Conservation (phyloP, 2,888 invertebrate species). For the Gymnoscelis rufifasciata region DNA sequence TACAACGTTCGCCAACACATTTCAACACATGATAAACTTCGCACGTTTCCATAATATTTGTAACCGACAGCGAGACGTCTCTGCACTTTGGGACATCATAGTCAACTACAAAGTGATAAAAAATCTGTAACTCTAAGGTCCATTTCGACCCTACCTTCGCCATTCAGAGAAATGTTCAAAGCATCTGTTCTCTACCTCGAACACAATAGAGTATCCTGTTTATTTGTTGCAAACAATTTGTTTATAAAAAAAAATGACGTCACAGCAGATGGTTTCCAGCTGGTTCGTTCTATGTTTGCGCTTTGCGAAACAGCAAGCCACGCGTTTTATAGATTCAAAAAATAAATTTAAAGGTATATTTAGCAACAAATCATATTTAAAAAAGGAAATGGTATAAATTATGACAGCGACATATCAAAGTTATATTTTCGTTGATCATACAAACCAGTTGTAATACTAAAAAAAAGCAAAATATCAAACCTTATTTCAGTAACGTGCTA, state of each 20-base stretch:
- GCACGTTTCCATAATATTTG: background rate
- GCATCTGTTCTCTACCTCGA: constrained; percentile 10
- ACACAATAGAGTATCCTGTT: constrained; percentile 19
- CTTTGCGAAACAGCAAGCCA: constrained; percentile 1
- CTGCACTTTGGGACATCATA: background rate
- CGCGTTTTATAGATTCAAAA: background rate
- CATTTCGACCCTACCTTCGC: constrained; percentile 7
- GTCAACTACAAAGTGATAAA: background rate
- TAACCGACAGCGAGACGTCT: background rate
- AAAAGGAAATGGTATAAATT: too few relatives aligned
- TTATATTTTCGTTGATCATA: too few relatives aligned
- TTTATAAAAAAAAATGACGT: constrained; percentile 17
- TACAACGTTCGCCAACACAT: constrained; percentile 2
- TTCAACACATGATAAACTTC: background rate
- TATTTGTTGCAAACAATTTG: constrained; percentile 15
- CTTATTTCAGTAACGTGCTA: too few relatives aligned
- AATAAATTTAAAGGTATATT: too few relatives aligned
- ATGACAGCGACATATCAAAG: too few relatives aligned
- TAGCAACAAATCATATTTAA: too few relatives aligned
- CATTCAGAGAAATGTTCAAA: constrained; percentile 8
- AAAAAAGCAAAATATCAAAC: too few relatives aligned
- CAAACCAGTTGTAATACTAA: too few relatives aligned
- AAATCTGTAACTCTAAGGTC: background rate
- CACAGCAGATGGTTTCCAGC: constrained; percentile 18
- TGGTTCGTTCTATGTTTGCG: constrained; percentile 8